Percentiles rank a stretch among this genome's conserved stretches.
Evolutionary conservation across 2,113 vertebrate species (phyloP).

Genomic region (Dicrurus megarhynchus): DNA sequence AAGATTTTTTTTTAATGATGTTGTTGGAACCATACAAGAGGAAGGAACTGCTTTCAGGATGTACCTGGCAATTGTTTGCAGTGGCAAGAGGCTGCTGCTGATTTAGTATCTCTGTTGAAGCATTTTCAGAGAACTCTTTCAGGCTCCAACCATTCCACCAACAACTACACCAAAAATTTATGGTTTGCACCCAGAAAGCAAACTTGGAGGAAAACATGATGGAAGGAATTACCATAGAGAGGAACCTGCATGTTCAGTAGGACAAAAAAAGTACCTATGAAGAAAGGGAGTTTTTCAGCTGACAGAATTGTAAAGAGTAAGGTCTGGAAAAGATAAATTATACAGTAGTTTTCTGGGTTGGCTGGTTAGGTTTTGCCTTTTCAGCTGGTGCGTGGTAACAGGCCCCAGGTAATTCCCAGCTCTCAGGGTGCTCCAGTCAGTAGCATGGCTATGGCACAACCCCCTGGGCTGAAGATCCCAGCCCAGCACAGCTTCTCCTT

Average conservation of each 20-base stretch:
- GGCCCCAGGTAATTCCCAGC: accelerated
- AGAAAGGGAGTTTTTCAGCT: not conserved
- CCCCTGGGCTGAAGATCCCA: not conserved
- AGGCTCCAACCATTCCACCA: not conserved
- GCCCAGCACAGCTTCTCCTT: not conserved
- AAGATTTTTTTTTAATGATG: slow-evolving; percentile 19
- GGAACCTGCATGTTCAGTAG: not conserved
- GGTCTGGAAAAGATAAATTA: not conserved
- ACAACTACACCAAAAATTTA: not conserved
- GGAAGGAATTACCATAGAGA: not conserved
- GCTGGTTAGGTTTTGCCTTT: not conserved
- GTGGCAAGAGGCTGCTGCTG: not conserved
- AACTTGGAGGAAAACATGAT: not conserved
- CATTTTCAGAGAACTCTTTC: not conserved
- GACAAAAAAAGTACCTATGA: not conserved
- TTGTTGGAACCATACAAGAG: not conserved
- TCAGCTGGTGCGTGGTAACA: not conserved
- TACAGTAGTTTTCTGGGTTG: accelerated
- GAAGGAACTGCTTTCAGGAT: slow-evolving; percentile 17
- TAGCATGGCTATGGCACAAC: not conserved
- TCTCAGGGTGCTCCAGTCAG: not conserved
- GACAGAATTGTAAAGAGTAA: not conserved
- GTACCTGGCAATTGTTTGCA: slow-evolving; percentile 44
- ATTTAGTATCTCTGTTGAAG: not conserved
- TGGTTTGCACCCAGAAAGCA: not conserved